Conservation (phyloP, 2,113 vertebrate genomes). For the Lipotes vexillifer region DNA sequence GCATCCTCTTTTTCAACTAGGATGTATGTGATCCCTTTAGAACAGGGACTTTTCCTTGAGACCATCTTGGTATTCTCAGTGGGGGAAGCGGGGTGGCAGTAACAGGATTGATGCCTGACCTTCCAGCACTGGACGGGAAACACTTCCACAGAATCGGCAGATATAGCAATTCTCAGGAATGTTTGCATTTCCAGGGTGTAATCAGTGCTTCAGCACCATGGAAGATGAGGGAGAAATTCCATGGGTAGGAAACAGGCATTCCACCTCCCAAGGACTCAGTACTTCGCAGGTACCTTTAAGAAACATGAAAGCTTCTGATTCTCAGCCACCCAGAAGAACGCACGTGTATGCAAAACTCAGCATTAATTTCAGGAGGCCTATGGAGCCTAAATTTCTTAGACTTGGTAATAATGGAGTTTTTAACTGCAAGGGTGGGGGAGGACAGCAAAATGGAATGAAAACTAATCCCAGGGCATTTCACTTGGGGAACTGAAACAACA, state of each 20-base stretch:
- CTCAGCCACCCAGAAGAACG: neutral
- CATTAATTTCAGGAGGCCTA: neutral
- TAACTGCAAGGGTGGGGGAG: rapidly evolving
- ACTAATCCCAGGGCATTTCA: neutral
- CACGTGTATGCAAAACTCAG: neutral
- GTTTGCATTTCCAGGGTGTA: neutral
- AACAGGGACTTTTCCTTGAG: neutral
- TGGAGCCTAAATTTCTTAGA: neutral
- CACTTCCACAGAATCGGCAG: neutral
- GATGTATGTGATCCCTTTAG: neutral
- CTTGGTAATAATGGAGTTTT: neutral
- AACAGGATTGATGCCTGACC: neutral
- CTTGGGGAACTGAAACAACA: neutral
- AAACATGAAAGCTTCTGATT: neutral
- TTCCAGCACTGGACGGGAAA: neutral
- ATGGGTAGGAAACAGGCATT: neutral
- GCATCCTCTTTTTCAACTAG: neutral
- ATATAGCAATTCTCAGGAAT: neutral
- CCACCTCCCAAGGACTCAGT: neutral
- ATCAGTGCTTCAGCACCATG: neutral
- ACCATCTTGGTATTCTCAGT: neutral
- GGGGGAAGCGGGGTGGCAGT: no score
- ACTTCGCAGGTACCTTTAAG: neutral
- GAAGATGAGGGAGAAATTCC: neutral
- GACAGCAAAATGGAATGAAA: neutral